Percentiles rank a stretch among this genome's conserved stretches.
These are phyloP conservation scores for Dolichotis patagonum DNA, from an alignment of 2,113 vertebrate genomes.

Conservation along the genomic window DNA sequence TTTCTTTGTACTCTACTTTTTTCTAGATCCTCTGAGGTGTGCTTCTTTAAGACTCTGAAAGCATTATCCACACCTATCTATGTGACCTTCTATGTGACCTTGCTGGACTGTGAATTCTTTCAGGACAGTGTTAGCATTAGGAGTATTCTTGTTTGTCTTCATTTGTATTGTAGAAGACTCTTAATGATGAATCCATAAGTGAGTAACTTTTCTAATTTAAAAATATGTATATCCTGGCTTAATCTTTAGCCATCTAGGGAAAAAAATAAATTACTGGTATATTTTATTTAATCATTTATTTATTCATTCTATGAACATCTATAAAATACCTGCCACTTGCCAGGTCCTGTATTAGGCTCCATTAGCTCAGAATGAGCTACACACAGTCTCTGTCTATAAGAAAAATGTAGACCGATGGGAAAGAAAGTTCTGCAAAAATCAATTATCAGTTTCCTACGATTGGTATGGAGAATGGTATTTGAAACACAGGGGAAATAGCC, in stretches of 20 bases:
- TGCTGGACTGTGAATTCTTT: background rate
- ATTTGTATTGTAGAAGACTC: background rate
- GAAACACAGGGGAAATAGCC: background rate
- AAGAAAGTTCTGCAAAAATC: background rate
- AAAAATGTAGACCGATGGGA: background rate
- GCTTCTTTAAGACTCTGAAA: background rate
- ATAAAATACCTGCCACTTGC: background rate
- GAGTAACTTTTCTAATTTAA: conserved; percentile 20
- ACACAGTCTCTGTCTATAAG: background rate
- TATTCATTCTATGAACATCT: background rate
- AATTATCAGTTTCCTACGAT: background rate
- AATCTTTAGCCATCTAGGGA: conserved; percentile 22
- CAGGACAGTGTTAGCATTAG: background rate
- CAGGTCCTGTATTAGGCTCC: background rate
- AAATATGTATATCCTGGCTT: background rate
- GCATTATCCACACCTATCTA: background rate
- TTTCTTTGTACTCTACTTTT: background rate
- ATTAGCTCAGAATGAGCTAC: conserved; percentile 1
- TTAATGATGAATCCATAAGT: background rate
- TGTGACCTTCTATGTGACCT: background rate
- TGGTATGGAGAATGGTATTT: background rate
- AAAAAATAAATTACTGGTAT: conserved; percentile 20
- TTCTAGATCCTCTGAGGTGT: background rate
- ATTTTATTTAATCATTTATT: conserved; percentile 19
- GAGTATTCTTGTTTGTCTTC: background rate